Conservation (phyloP, 2,888 invertebrate genomes). For the Aphrophora alni region DNA sequence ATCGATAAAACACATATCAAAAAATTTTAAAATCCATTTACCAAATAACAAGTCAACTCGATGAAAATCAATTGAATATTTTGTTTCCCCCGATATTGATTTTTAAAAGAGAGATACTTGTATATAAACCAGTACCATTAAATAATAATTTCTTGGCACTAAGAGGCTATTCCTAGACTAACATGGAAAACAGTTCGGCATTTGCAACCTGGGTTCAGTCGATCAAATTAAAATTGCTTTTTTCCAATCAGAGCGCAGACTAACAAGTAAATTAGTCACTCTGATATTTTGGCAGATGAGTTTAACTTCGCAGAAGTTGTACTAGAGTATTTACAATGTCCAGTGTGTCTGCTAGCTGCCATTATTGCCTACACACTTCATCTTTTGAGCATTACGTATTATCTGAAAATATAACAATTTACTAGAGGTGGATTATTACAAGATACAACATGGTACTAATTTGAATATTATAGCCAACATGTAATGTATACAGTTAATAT, state of each 20-base stretch:
- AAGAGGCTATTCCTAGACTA: not conserved
- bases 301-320: conserved; percentile 5
- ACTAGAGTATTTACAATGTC: conserved; percentile 2
- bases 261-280: not conserved
- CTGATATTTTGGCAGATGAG: conserved; percentile 4
- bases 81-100: not conserved
- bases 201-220: not conserved
- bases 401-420: not conserved
- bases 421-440: too few species aligned
- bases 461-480: too few species aligned
- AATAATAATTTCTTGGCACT: not conserved
- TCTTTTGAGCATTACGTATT: not conserved
- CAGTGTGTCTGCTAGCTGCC: not conserved
- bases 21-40: not conserved
- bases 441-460: too few species aligned
- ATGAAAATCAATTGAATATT: not conserved
- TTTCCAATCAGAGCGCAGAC: not conserved
- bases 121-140: not conserved
- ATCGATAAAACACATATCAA: not conserved
- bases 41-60: not conserved
- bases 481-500: too few species aligned
- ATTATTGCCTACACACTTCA: not conserved
- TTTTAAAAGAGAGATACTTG: not conserved
- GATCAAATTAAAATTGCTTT: not conserved
- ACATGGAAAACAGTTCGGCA: not conserved